Evolutionary conservation across 1,140 invertebrate genomes (phyloP), one percentile per base, ranked within the genome.

Genomic region (Ganaspis sp.): DNA sequence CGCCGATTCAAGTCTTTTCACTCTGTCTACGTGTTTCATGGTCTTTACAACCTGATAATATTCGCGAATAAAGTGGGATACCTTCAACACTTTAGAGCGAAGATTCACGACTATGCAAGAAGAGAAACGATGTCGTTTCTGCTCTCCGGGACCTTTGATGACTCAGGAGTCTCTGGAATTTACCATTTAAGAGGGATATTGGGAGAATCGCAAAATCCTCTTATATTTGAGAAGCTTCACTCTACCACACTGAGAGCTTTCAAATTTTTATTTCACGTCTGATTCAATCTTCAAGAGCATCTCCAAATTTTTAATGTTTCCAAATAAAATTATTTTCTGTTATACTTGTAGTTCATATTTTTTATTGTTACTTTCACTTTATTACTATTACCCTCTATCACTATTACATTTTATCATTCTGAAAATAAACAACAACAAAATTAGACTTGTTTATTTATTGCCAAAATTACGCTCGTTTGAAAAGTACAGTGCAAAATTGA

Each of bases 81-180:
- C 84, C 85, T 88, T 89, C 87, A 89, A 89, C 84, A 89, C 84
- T 85, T 88, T 78, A 71, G 84, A 84, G 85, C 83, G 69, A 85
- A 89, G 88, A 79, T 87, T 84, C 75, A 34, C 23, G 12, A 64
- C 21, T 29, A 64, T 64, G 15, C 26, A 64, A 64, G 58, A 64
- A 64, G 58, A 64, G 58, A 29, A 64, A 64, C 58, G 58, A 64
- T 64, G 23, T 64, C 58, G 58, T 64, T 64, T 29, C 12, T 29
- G 12, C 58, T 64, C 58, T 64, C 15, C 3, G 23, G 23, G 26
- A 64, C 58, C 58, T 64, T 64, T 64, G 58, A 64, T 64, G 58
- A 64, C 58, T 64, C 58, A 64, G 58, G 58, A 64, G 23, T 29
- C 58, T 64, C 58, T 29, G 58, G 58, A 64, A 26, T 29, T 29